Evolutionary conservation across 2,113 vertebrate species (phyloP).

Genomic region (Odontesthes bonariensis): DNA sequence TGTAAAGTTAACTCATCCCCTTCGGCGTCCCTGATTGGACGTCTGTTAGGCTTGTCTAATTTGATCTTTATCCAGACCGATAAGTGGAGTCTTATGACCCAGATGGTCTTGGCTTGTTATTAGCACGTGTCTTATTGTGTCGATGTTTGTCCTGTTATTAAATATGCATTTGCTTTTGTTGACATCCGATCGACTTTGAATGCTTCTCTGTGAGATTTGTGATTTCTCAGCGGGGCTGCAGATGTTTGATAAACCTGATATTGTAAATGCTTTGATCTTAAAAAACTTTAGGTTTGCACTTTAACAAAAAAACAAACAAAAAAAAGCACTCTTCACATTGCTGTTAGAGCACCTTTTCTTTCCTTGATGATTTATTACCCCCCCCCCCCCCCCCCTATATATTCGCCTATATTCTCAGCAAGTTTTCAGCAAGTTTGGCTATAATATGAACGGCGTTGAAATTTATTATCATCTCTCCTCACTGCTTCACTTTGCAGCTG

Average conservation of each 20-base stretch:
- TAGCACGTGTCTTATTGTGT: not conserved
- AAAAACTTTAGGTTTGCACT: no score
- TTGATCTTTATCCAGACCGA: conserved; percentile 51
- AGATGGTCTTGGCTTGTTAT: conserved; percentile 19
- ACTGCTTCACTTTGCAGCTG: not conserved
- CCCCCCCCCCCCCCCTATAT: no score
- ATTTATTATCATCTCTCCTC: not conserved
- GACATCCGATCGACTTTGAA: not conserved
- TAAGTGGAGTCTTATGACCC: conserved; percentile 24
- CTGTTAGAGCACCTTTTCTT: not conserved
- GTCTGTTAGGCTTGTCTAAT: conserved; percentile 53
- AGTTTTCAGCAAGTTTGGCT: not conserved
- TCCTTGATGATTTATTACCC: not conserved
- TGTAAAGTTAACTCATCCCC: conserved; percentile 64
- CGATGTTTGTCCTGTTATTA: not conserved
- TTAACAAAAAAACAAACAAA: no score
- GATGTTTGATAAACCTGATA: no score
- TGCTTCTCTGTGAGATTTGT: not conserved
- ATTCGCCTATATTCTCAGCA: not conserved
- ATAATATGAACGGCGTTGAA: not conserved
- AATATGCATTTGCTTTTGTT: not conserved
- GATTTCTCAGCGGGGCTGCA: not conserved
- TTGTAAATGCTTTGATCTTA: no score
- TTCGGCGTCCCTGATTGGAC: conserved; percentile 14
- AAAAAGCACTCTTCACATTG: not conserved